Evolutionary conservation across 2,797 vertebrate species (phyloP), one percentile per base, ranked within the genome.

Genomic region (Coregonus ussuriensis): DNA sequence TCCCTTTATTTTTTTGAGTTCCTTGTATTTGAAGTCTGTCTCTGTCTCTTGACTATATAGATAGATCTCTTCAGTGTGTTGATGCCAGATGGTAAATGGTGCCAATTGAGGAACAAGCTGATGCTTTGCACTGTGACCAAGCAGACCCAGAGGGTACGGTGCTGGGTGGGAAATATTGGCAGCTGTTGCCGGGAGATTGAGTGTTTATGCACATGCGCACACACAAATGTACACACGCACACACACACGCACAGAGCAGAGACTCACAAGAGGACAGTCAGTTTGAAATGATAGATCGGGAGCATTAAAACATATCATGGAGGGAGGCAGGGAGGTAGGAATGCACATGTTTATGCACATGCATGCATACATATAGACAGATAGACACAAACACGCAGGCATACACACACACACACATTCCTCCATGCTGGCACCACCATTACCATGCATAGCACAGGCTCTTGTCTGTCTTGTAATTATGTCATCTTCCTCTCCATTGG

Each of bases 291-390:
- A 91, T 84, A 75, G 85, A 88, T 79, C 0, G 82, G 67, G 74
- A 75, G 74, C 72, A 86, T 86, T 89, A 82, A 85, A 90, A 87
- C 77, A 79, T 87, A 78, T 87, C 88, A 90, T 84, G 81, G 81
- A 6, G 35, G 4, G 4, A 56, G 54, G 18, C 54, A 56, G 16
- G 18, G 16, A 59, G 5, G 54, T 9, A 53, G 9, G 51, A 11
- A 37, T 37, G 35, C 35, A 37, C 4, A 37, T 37, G 35, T 37
- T 5, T 37, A 15, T 53, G 29, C 53, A 54, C 16, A 54, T 16
- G 16, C 54, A 59, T 18, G 25, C 25, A 25, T 25, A 25, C 25
- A 25, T 25, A 25, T 25, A 25, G 25, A 25, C 25, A 25, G 6
- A 25, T 25, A 25, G 25, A 25, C 54, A 59, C 54, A 59, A 3